Evolutionary conservation across 2,888 invertebrate species (phyloP).

Genomic region (Pachycephus smyrnensis): DNA sequence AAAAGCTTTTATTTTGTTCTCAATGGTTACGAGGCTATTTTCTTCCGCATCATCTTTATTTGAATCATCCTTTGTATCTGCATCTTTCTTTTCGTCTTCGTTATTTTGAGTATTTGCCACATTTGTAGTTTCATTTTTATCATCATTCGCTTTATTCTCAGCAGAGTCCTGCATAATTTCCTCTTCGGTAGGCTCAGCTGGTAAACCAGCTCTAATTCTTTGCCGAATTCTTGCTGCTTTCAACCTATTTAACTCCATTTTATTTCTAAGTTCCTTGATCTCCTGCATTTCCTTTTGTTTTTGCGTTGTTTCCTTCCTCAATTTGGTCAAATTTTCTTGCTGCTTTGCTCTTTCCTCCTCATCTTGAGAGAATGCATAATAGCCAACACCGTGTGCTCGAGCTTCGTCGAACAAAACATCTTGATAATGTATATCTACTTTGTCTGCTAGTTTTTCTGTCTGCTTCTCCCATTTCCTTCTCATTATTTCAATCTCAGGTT

Average conservation of each 20-base stretch:
- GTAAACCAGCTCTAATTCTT: conserved; percentile 78
- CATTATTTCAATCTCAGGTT: conserved; percentile 73
- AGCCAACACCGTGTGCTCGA: conserved; percentile 91
- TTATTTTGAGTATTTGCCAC: conserved; percentile 28
- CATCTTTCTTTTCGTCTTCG: conserved; percentile 27
- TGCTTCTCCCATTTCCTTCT: conserved; percentile 90
- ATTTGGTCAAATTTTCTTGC: conserved; percentile 80
- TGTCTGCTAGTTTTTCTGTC: conserved; percentile 78
- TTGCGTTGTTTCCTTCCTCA: conserved; percentile 77
- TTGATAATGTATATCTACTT: conserved; percentile 89
- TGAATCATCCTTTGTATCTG: conserved; percentile 25
- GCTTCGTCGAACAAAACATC: conserved; percentile 94
- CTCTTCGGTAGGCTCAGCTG: conserved; percentile 68
- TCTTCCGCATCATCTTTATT: conserved; percentile 33
- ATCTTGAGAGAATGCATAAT: conserved; percentile 90
- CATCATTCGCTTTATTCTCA: conserved; percentile 25
- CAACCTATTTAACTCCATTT: conserved; percentile 77
- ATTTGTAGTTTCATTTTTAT: conserved; percentile 26
- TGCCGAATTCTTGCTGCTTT: conserved; percentile 81
- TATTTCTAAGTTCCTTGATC: conserved; percentile 73
- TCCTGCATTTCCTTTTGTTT: conserved; percentile 77
- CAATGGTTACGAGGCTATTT: conserved; percentile 47
- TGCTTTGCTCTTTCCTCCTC: conserved; percentile 83
- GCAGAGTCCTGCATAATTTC: conserved; percentile 45
- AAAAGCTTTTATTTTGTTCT: conserved; percentile 59